A percentile compares a stretch with the other conserved stretches of the same genome.
Evolutionary conservation across 2,888 invertebrate genomes (phyloP).

Genomic region (Oscheius onirici): DNA sequence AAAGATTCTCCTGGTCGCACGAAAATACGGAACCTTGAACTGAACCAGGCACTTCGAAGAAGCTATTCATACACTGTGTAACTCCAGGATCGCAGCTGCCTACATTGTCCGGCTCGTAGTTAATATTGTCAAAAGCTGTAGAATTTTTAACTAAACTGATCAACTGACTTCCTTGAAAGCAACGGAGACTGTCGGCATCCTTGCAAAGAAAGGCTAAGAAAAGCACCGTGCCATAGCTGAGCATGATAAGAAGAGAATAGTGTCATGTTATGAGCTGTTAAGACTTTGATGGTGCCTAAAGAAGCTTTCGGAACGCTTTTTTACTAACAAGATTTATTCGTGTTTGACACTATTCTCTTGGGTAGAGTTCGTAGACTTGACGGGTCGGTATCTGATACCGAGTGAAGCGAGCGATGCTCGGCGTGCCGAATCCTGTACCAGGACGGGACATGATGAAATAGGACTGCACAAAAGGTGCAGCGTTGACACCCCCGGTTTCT

Average conservation of each 20-base stretch:
- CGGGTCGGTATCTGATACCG: background rate
- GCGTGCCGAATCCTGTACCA: background rate
- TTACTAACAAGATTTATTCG: no score
- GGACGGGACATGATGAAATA: background rate
- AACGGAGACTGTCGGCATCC: background rate
- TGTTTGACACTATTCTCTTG: background rate
- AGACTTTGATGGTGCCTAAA: background rate
- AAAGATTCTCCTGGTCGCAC: conserved; percentile 14
- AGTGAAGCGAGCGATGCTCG: background rate
- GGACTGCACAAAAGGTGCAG: background rate
- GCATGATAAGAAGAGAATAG: conserved; percentile 19
- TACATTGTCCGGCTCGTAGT: background rate
- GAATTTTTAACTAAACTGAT: background rate
- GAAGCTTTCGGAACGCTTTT: no score
- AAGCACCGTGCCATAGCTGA: background rate
- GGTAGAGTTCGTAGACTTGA: background rate
- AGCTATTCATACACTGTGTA: background rate
- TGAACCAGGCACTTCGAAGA: background rate
- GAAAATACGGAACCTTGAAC: background rate
- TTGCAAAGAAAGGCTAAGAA: background rate
- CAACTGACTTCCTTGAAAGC: conserved; percentile 10
- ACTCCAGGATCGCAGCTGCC: conserved; percentile 4
- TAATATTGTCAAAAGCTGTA: background rate
- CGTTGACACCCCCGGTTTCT: background rate
- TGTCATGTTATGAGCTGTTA: background rate